phyloP scores from a whole-genome alignment of 1,140 invertebrate genomes.

The Drosophila suzukii region DNA sequence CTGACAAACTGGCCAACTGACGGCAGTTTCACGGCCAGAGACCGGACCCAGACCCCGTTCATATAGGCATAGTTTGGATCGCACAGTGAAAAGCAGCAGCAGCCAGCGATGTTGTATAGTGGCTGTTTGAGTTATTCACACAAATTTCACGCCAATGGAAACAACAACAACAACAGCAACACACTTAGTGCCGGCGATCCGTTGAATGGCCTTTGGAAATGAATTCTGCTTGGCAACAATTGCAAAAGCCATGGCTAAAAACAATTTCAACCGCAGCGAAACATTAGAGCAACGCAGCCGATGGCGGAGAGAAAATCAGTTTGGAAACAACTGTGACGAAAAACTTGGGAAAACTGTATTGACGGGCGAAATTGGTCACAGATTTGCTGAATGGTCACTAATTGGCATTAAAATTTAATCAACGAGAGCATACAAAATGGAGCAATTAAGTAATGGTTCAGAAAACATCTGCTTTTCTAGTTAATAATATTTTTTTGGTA shows the following conservation, averaged over 20 bases:
- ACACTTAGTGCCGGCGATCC: slow-evolving; percentile 57
- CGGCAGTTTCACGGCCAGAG: slow-evolving; percentile 68
- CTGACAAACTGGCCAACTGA: slow-evolving; percentile 22
- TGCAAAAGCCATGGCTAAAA: slow-evolving; percentile 24
- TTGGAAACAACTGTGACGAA: slow-evolving; percentile 39
- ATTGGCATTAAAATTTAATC: slow-evolving; percentile 2
- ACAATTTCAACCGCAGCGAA: slow-evolving; percentile 38
- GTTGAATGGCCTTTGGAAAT: slow-evolving; percentile 71
- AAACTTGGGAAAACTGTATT: slow-evolving; percentile 10
- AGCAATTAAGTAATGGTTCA: neutral
- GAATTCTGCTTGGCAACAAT: slow-evolving; percentile 69
- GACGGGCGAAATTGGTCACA: neutral
- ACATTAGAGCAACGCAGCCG: slow-evolving; percentile 23
- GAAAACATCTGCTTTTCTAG: neutral
- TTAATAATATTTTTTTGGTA: no score
- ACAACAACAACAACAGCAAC: slow-evolving; percentile 7
- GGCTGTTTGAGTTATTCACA: slow-evolving; percentile 70
- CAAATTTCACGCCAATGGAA: slow-evolving; percentile 77
- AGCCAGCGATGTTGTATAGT: slow-evolving; percentile 22
- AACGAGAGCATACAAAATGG: neutral
- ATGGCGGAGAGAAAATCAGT: slow-evolving; percentile 37
- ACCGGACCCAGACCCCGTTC: slow-evolving; percentile 37
- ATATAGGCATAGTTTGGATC: slow-evolving; percentile 71
- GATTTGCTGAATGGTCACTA: neutral
- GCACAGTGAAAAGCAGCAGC: slow-evolving; percentile 62